Base-by-base conservation (phyloP, 2,797 vertebrate species). In the Thripadectes ignobilis region DNA sequence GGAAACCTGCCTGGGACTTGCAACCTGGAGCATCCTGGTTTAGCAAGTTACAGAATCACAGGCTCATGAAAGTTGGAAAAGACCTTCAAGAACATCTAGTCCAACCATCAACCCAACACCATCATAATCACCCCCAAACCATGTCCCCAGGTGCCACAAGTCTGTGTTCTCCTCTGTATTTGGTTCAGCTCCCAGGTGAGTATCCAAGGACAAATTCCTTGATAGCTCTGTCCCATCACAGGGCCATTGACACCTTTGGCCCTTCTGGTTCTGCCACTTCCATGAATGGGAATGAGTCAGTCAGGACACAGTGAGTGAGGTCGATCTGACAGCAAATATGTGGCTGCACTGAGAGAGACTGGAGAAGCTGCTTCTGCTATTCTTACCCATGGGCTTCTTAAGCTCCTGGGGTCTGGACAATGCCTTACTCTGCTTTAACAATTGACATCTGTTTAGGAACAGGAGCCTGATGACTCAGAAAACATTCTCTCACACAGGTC, bases 271-370 rank as follows among this genome's bases (percentile, higher is more conserved):
- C 63, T 92, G 72, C 26, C 48, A 8, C 27, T n/a, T 67, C 13
- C 51, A 2, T 0, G 0, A 14, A 43, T 18, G 23, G 2, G 10
- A 76, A 72, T 1, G 34, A 77, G 27, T 24, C 13, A 7, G 45
- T 22, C 18, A 58, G 63, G 45, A 48, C 38, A 8, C 8, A 14
- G 34, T 0, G 11, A 71, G 43, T 21, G 43, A 76, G 74, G 72
- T 41, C 32, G 43, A 4, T 4, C 38, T 41, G 46, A 19, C 21
- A 62, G 12, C 27, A 82, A 66, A 78, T 39, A 27, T 27, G 48
- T 23, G 51, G 22, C 43, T 69, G 68, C 14, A 10, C 27, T 65
- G 67, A 48, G 24, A 58, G 26, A 66, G 16, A 13, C 46, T 69
- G 59, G 19, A 83, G 80, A 39, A 80, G 8, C 52, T 74, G 61